Percentiles rank a stretch among this genome's conserved stretches.
phyloP scores from a whole-genome alignment of 2,888 invertebrate species.

The Limnephilus lunatus region DNA sequence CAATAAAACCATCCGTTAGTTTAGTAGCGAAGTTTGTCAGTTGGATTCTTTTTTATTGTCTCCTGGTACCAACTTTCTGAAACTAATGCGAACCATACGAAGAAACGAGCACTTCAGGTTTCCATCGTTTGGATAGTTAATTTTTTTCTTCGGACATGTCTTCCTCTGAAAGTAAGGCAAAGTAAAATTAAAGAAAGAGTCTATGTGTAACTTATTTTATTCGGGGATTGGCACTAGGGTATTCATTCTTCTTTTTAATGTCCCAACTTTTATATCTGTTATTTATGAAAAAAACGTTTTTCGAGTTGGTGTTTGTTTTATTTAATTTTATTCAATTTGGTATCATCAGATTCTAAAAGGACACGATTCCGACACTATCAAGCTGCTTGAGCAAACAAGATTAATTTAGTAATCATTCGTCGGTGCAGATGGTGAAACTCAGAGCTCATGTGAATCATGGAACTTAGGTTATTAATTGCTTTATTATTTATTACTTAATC shows the following conservation, averaged over 20 bases:
- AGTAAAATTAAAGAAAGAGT: not conserved
- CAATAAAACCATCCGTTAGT: constrained; percentile 37
- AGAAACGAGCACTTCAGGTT: not conserved
- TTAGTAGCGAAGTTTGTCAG: constrained; percentile 27
- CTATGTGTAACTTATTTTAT: not conserved
- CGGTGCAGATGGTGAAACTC: no score
- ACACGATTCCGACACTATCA: no score
- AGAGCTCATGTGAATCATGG: no score
- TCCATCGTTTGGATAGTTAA: not conserved
- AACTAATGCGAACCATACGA: constrained; percentile 7
- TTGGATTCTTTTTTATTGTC: constrained; percentile 13
- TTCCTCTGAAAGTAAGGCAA: not conserved
- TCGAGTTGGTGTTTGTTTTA: not conserved
- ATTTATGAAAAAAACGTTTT: not conserved
- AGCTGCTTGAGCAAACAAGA: no score
- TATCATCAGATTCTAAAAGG: no score
- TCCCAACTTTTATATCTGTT: not conserved
- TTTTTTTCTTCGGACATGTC: not conserved
- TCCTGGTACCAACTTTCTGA: constrained; percentile 6
- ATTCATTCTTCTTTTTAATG: not conserved
- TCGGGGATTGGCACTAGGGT: not conserved
- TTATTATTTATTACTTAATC: no score
- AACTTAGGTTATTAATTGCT: no score
- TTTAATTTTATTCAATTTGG: not conserved
- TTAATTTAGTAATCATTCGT: no score